A percentile compares a stretch with the other conserved stretches of the same genome.
Conservation (phyloP, 1,140 invertebrate species). For the Scaptodrosophila lebanonensis region DNA sequence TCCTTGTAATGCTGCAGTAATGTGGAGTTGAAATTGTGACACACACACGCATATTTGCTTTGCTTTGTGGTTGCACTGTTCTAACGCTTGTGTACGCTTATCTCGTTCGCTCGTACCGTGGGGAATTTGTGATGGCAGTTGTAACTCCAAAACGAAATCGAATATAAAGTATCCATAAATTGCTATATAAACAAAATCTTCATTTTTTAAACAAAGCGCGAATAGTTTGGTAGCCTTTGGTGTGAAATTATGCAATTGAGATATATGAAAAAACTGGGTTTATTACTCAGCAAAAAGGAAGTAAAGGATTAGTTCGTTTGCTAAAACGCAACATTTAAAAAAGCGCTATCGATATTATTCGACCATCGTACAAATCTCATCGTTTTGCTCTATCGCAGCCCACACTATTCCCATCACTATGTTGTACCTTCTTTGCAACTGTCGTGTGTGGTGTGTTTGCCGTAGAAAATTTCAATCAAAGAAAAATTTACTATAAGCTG, state of each 20-base stretch:
- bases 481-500: constrained; percentile 35
- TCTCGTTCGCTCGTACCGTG: constrained; percentile 14
- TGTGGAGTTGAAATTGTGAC: constrained; percentile 46
- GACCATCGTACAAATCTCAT: constrained; percentile 4
- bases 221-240: too few species aligned
- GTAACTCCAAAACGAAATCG: constrained; percentile 27
- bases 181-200: too few species aligned
- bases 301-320: too few species aligned
- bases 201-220: too few species aligned
- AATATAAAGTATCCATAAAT: background rate
- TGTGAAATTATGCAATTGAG: too few species aligned
- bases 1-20: constrained; percentile 26
- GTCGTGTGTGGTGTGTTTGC: constrained; percentile 59
- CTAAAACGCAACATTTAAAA: too few species aligned
- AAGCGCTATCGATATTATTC: constrained; percentile 22
- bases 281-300: too few species aligned
- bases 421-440: constrained; percentile 51
- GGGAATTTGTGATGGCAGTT: constrained; percentile 18
- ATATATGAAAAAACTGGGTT: too few species aligned
- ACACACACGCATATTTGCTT: constrained; percentile 30
- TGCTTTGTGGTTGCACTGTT: too few species aligned
- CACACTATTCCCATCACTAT: constrained; percentile 27
- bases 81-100: too few species aligned
- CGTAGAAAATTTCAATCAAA: constrained; percentile 56
- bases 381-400: constrained; percentile 19